Conservation (phyloP, 2,797 vertebrate species). For the Hippoglossus hippoglossus region DNA sequence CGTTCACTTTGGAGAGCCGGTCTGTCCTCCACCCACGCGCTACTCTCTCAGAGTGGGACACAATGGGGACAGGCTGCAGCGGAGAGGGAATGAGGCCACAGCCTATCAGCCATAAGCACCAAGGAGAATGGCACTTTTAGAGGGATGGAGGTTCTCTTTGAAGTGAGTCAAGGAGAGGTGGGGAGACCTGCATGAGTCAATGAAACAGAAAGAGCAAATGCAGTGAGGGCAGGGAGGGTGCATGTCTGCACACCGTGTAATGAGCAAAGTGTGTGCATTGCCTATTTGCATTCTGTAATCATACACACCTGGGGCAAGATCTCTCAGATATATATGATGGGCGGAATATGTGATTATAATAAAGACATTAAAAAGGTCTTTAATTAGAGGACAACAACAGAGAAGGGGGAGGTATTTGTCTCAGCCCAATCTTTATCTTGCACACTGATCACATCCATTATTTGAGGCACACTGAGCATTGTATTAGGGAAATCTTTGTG, state of each 20-base stretch:
- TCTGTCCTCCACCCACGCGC: slow-evolving; percentile 80
- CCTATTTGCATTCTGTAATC: slow-evolving; percentile 71
- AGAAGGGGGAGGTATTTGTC: slow-evolving; percentile 53
- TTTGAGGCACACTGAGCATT: slow-evolving; percentile 34
- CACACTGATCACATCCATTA: slow-evolving; percentile 45
- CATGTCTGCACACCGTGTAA: slow-evolving; percentile 44
- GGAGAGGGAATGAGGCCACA: slow-evolving; percentile 82
- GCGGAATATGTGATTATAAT: slow-evolving; percentile 55
- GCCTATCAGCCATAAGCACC: slow-evolving; percentile 81
- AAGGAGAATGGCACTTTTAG: slow-evolving; percentile 78
- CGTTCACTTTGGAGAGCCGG: slow-evolving; percentile 72
- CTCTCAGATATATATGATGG: slow-evolving; percentile 34
- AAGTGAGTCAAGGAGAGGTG: slow-evolving; percentile 75
- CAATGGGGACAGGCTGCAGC: slow-evolving; percentile 81
- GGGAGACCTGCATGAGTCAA: slow-evolving; percentile 63
- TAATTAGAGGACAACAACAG: slow-evolving; percentile 62
- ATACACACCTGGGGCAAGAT: slow-evolving; percentile 59
- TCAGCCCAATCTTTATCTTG: slow-evolving; percentile 58
- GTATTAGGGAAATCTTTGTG: slow-evolving; percentile 22
- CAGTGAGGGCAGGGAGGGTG: slow-evolving; percentile 47
- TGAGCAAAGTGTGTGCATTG: slow-evolving; percentile 49
- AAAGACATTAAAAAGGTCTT: slow-evolving; percentile 66
- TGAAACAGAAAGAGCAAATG: slow-evolving; percentile 51
- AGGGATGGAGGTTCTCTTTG: slow-evolving; percentile 70
- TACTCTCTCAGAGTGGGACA: slow-evolving; percentile 76